phyloP scores from a whole-genome alignment of 2,113 vertebrate genomes.

The Apaloderma vittatum region DNA sequence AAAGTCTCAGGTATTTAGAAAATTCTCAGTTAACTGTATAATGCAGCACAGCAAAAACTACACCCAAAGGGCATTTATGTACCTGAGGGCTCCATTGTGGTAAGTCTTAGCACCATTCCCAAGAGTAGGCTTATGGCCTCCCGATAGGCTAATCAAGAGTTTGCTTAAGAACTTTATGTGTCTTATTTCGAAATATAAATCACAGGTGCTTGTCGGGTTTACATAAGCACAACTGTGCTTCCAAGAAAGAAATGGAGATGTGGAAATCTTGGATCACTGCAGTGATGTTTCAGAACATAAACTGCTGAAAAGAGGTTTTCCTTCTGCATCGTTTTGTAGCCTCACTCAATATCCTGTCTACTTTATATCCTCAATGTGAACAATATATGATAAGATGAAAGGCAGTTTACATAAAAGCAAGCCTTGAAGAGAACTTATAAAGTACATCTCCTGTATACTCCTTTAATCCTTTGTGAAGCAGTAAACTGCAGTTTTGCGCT shows the following conservation, averaged over 20 bases:
- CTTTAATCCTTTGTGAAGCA: conserved; percentile 42
- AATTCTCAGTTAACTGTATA: neutral
- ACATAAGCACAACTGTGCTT: conserved; percentile 19
- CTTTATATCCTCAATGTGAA: conserved; percentile 54
- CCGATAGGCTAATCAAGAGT: conserved; percentile 7
- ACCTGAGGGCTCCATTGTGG: neutral
- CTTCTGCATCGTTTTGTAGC: neutral
- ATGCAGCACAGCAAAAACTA: neutral
- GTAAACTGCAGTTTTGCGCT: neutral
- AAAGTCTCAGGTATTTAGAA: neutral
- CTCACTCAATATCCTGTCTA: conserved; percentile 27
- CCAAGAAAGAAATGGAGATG: neutral
- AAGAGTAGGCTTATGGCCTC: neutral
- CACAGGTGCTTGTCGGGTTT: conserved; percentile 16
- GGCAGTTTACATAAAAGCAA: conserved; percentile 42
- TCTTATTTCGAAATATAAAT: conserved; percentile 42
- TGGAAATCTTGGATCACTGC: conserved; percentile 17
- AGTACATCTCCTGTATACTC: conserved; percentile 32
- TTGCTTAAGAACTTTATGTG: neutral
- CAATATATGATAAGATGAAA: conserved; percentile 64
- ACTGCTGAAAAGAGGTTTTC: neutral
- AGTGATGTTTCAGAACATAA: neutral
- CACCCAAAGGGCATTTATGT: neutral
- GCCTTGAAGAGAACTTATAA: neutral
- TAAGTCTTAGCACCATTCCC: neutral